Evolutionary conservation across 2,113 vertebrate genomes (phyloP).

Genomic region (Eubucco bourcierii): DNA sequence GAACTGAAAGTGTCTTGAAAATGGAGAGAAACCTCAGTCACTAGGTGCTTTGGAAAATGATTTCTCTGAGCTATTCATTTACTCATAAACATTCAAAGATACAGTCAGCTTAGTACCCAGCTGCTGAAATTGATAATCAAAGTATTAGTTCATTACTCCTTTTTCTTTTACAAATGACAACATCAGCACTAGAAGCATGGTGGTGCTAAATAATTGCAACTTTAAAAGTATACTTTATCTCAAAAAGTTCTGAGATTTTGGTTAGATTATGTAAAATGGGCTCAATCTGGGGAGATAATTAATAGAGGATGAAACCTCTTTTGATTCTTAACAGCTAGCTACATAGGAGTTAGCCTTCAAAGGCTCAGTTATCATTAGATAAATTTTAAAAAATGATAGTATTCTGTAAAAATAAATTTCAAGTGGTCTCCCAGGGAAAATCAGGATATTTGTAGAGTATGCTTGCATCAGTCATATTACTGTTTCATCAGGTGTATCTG

Average conservation of each 20-base stretch:
- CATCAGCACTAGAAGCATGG: not conserved
- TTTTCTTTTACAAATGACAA: not conserved
- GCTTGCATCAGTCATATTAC: not conserved
- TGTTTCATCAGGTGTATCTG: not conserved
- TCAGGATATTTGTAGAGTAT: not conserved
- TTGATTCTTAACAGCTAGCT: not conserved
- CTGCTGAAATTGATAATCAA: not conserved
- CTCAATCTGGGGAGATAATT: not conserved
- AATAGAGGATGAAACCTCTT: not conserved
- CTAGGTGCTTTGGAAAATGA: not conserved
- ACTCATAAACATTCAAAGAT: not conserved
- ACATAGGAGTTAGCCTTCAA: not conserved
- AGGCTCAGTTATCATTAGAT: not conserved
- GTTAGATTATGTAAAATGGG: not conserved
- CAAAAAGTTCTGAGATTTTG: not conserved
- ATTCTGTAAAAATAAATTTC: not conserved
- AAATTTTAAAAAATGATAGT: not conserved
- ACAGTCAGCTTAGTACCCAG: not conserved
- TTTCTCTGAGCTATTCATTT: not conserved
- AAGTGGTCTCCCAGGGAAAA: not conserved
- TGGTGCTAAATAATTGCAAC: not conserved
- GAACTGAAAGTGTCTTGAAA: not conserved
- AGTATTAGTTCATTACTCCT: not conserved
- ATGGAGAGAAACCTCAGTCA: not conserved
- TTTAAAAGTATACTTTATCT: not conserved